phyloP scores from a whole-genome alignment of 2,888 invertebrate species.

The Agrotis ipsilon region DNA sequence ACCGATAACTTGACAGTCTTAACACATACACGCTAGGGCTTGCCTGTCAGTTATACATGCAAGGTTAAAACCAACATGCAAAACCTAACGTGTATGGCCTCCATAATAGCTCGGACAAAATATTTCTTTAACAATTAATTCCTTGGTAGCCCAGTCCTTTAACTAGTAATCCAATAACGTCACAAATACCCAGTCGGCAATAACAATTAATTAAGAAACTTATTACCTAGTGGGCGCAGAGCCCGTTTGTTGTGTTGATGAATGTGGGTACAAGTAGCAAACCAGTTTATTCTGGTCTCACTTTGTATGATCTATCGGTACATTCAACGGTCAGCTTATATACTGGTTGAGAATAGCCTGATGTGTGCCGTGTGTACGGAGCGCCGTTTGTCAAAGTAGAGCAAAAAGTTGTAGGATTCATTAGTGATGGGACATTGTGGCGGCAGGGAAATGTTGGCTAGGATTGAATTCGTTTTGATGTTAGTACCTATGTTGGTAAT shows the following conservation, averaged over 20 bases:
- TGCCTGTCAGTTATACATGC: too few species aligned
- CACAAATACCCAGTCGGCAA: conserved; percentile 72
- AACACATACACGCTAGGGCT: too few species aligned
- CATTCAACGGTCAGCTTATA: too few species aligned
- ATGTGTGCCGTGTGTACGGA: conserved; percentile 10
- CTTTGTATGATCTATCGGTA: too few species aligned
- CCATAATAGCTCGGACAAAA: neutral
- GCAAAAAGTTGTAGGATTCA: conserved; percentile 53
- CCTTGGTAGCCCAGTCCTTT: conserved; percentile 36
- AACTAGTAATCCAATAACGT: conserved; percentile 66
- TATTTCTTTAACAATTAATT: neutral
- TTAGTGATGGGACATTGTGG: conserved; percentile 27
- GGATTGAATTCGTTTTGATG: conserved; percentile 15
- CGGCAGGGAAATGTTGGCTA: conserved; percentile 5
- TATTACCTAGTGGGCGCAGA: conserved; percentile 72
- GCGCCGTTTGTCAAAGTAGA: conserved; percentile 39
- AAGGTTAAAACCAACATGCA: too few species aligned
- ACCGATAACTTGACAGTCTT: too few species aligned
- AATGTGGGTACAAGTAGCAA: conserved; percentile 56
- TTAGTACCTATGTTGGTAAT: conserved; percentile 10
- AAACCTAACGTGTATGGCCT: too few species aligned
- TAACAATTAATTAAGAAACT: conserved; percentile 85
- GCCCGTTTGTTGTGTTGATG: conserved; percentile 73
- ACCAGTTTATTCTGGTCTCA: too few species aligned
- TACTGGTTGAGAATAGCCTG: too few species aligned